phyloP scores from a whole-genome alignment of 2,113 vertebrate species.

The Pluvialis apricaria region DNA sequence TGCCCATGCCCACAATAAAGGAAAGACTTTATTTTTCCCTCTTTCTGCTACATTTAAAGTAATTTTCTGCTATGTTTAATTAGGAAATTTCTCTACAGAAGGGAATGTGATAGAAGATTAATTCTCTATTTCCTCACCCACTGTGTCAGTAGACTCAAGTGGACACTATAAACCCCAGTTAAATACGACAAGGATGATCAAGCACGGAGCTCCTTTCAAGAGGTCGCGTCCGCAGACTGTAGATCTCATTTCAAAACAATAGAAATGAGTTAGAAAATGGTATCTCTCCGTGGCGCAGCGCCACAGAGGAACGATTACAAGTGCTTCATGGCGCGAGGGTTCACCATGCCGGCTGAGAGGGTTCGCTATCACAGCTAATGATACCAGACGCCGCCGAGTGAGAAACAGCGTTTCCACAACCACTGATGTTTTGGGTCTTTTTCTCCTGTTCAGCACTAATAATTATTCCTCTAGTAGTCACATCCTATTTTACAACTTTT shows the following conservation, averaged over 20 bases:
- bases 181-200: conserved; percentile 56
- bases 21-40: background rate
- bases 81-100: conserved; percentile 60
- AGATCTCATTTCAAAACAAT: conserved; percentile 40
- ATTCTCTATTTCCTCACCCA: conserved; percentile 43
- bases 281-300: background rate
- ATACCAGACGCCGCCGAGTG: background rate
- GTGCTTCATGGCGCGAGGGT: background rate
- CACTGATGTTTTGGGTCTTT: background rate
- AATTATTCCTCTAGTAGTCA: background rate
- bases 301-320: conserved; percentile 19
- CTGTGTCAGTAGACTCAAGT: conserved; percentile 60
- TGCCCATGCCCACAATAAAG: background rate
- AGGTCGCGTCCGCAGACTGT: background rate
- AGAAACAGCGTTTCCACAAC: background rate
- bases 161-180: conserved; percentile 67
- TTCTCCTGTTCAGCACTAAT: background rate
- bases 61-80: conserved; percentile 64
- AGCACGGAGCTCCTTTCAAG: conserved; percentile 15
- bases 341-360: background rate
- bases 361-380: background rate
- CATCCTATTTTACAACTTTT: background rate
- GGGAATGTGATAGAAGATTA: conserved; percentile 62
- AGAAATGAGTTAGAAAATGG: background rate
- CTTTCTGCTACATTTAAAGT: conserved; percentile 8